phyloP scores from a whole-genome alignment of 2,888 invertebrate species.

The Tenthredo distinguenda region DNA sequence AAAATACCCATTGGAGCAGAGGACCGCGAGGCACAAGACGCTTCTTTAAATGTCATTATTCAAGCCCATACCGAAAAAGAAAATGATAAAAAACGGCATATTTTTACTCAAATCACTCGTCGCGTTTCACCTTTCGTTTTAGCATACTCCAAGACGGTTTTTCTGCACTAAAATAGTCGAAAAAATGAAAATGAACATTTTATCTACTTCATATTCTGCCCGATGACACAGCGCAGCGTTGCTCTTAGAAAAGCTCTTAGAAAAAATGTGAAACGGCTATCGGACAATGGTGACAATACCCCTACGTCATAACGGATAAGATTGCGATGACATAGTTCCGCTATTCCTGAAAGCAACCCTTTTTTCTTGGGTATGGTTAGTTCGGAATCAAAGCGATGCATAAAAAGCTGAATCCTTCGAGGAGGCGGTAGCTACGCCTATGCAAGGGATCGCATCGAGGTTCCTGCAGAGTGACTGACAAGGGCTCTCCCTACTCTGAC shows the following conservation, averaged over 20 bases:
- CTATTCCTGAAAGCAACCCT: background rate
- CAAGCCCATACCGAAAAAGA: background rate
- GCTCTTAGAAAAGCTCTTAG: background rate
- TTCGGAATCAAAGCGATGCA: background rate
- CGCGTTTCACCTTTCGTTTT: background rate
- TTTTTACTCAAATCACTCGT: background rate
- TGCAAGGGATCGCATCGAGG: slow-evolving; percentile 54
- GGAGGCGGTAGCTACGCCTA: slow-evolving; percentile 45
- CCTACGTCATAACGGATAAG: background rate
- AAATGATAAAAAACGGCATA: slow-evolving; percentile 50
- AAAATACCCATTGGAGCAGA: slow-evolving; percentile 34
- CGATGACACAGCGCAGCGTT: too few relatives aligned
- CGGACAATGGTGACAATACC: background rate
- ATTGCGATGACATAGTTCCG: background rate
- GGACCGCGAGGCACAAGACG: background rate
- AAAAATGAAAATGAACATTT: background rate
- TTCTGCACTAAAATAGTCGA: background rate
- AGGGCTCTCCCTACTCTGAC: slow-evolving; percentile 59
- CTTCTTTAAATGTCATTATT: slow-evolving; percentile 3
- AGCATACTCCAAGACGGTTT: background rate
- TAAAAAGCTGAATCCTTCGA: slow-evolving; percentile 18
- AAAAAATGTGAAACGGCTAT: background rate
- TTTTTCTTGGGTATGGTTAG: background rate
- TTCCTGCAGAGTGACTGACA: slow-evolving; percentile 68
- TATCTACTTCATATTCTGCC: background rate